Base-by-base conservation (phyloP, 2,113 vertebrate genomes). In the Gallinago undulata region DNA sequence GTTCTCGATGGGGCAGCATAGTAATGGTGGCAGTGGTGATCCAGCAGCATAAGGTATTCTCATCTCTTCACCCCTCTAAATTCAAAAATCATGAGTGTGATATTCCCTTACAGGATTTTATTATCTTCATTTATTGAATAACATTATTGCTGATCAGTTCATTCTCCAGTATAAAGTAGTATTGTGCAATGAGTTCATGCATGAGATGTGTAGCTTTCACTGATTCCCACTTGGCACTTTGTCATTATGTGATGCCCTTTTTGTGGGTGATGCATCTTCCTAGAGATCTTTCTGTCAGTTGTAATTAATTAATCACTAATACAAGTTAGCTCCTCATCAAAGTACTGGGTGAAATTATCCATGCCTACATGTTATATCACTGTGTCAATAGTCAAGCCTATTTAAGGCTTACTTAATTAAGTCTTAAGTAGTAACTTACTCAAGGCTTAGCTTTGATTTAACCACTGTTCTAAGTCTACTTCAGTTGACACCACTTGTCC, bases 351-450 rank as follows among this genome's bases (percentile, higher is more conserved):
- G 14, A 50, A 55, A 15, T 83, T 50, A 53, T 6, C 27, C 8
- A 6, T 73, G 14, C 31, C 43, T 68, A 24, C 4, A 3, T 53
- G n/a, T 69, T 55, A 19, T 5, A 13, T 3, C 0, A 2, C 11
- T 84, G 16, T 50, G 30, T 25, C 59, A 23, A 10, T 7, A 45
- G 37, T 69, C 33, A 89, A 69, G 27, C 12, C 10, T 83, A 7
- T 10, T 37, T 47, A 47, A 47, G 47, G 19, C 47, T 47, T 47
- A 21, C 47, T 47, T 47, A 47, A 47, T 19, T 47, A 47, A 21
- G 47, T 21, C 45, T 47, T 47, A 47, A 47, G 45, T 19, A 47
- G 45, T 22, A 47, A 47, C 47, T 47, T 47, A 22, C 47, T 47
- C 21, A 22, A 63, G 33, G 22, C 6, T 51, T 63, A 55, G 25